These are phyloP conservation scores for Ceyx melanurus DNA, from an alignment of 2,113 vertebrate genomes.

Conservation along the genomic window DNA sequence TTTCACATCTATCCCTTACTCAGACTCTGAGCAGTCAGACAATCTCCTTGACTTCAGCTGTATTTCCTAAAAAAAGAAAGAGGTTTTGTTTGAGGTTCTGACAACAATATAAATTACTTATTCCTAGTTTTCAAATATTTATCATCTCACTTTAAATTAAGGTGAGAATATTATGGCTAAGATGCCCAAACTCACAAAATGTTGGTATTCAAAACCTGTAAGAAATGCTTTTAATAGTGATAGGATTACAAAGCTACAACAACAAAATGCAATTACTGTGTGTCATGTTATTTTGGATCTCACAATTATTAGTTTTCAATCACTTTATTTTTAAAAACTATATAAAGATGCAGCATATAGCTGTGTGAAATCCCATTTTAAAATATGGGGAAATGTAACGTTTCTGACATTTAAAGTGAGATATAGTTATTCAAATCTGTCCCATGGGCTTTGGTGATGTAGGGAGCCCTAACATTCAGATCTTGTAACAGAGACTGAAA, in stretches of 20 bases:
- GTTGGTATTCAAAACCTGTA: not conserved
- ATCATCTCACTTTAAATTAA: constrained; percentile 30
- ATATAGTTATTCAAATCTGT: not conserved
- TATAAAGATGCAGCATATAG: not conserved
- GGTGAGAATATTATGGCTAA: not conserved
- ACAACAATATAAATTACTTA: not conserved
- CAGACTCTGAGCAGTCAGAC: not conserved
- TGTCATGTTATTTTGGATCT: not conserved
- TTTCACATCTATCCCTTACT: not conserved
- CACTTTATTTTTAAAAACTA: not conserved
- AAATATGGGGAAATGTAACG: not conserved
- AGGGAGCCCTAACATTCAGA: not conserved
- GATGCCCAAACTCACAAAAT: not conserved
- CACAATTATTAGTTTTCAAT: not conserved
- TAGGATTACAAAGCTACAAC: not conserved
- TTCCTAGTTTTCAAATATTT: constrained; percentile 29
- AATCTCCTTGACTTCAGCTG: not conserved
- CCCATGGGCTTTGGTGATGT: not conserved
- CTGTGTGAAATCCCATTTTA: not conserved
- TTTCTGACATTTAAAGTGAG: not conserved
- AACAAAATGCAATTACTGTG: not conserved
- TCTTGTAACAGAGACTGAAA: not conserved
- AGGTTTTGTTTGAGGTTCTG: not conserved
- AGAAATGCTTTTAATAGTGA: constrained; percentile 1
- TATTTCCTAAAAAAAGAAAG: not conserved